Conservation (phyloP, 2,113 vertebrate genomes). For the Scomber colias region DNA sequence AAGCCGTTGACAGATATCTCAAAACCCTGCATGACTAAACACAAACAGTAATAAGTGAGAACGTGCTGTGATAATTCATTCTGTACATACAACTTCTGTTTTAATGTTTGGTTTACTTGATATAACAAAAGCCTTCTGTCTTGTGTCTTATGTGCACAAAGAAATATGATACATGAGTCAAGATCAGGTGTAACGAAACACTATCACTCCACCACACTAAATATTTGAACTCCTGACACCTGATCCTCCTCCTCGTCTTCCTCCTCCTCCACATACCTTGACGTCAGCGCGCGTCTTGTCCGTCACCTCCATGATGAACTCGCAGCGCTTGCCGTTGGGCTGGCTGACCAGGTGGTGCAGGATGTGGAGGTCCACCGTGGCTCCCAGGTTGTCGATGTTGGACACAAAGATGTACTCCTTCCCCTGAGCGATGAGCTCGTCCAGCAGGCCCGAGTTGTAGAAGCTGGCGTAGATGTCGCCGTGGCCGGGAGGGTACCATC, state of each 20-base stretch:
- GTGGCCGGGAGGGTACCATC: constrained; percentile 98
- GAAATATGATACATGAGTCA: too few relatives aligned
- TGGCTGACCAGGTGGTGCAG: constrained; percentile 96
- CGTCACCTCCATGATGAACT: constrained; percentile 99
- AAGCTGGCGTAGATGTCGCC: constrained; percentile 98
- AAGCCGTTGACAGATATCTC: too few relatives aligned
- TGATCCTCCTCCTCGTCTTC: not conserved
- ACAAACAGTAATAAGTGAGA: too few relatives aligned
- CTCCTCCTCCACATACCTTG: constrained; percentile 85
- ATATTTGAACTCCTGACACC: too few relatives aligned
- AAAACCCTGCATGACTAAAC: too few relatives aligned
- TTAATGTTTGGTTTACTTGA: too few relatives aligned
- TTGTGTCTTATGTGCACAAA: too few relatives aligned
- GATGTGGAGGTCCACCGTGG: constrained; percentile 98
- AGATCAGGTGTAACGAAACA: too few relatives aligned
- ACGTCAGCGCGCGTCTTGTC: constrained; percentile 98
- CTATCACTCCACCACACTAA: too few relatives aligned
- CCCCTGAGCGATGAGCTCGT: constrained; percentile 91
- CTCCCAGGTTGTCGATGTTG: constrained; percentile 99
- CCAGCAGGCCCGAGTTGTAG: constrained; percentile 95
- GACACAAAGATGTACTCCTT: constrained; percentile 99
- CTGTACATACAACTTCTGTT: too few relatives aligned
- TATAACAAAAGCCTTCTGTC: too few relatives aligned
- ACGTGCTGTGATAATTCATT: too few relatives aligned
- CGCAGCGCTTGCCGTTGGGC: constrained; percentile 93